A percentile compares a stretch with the other conserved stretches of the same genome.
Conservation (phyloP, 2,888 invertebrate genomes). For the Hirtodrosophila confusa region DNA sequence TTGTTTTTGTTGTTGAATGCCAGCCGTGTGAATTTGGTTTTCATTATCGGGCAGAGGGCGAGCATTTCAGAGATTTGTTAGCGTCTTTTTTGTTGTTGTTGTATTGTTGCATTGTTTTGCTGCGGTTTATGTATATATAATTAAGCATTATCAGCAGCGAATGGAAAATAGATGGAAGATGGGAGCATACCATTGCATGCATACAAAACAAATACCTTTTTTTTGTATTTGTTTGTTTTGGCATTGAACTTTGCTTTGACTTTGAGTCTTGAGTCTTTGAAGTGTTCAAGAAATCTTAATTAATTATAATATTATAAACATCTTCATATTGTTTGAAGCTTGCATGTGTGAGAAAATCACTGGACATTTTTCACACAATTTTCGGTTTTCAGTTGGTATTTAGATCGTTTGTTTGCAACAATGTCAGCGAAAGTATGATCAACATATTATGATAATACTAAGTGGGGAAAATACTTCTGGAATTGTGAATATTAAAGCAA, state of each 20-base stretch:
- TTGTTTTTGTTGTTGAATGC: constrained; percentile 24
- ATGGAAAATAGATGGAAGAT: constrained; percentile 54
- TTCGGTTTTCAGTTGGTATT: constrained; percentile 34
- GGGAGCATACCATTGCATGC: constrained; percentile 56
- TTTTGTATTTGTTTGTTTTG: constrained; percentile 44
- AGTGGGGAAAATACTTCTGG: constrained; percentile 2
- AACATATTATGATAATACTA: constrained; percentile 8
- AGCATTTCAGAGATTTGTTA: constrained; percentile 19
- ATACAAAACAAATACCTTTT: constrained; percentile 60
- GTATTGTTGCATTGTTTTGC: constrained; percentile 54
- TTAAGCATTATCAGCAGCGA: constrained; percentile 70
- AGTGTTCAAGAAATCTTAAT: constrained; percentile 65
- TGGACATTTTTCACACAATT: constrained; percentile 62
- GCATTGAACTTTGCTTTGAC: constrained; percentile 78
- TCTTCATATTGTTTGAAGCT: constrained; percentile 68
- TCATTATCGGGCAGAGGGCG: constrained; percentile 44
- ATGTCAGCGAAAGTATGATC: constrained; percentile 61
- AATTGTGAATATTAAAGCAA: constrained; percentile 3
- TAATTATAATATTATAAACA: constrained; percentile 74
- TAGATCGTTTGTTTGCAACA: constrained; percentile 38
- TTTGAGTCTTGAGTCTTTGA: constrained; percentile 53
- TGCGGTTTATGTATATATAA: constrained; percentile 74
- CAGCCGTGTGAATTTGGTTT: constrained; percentile 56
- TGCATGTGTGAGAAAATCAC: constrained; percentile 60
- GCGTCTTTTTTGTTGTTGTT: constrained; percentile 30